Base-by-base conservation (phyloP, 1,140 invertebrate genomes). In the Cydia pomonella region DNA sequence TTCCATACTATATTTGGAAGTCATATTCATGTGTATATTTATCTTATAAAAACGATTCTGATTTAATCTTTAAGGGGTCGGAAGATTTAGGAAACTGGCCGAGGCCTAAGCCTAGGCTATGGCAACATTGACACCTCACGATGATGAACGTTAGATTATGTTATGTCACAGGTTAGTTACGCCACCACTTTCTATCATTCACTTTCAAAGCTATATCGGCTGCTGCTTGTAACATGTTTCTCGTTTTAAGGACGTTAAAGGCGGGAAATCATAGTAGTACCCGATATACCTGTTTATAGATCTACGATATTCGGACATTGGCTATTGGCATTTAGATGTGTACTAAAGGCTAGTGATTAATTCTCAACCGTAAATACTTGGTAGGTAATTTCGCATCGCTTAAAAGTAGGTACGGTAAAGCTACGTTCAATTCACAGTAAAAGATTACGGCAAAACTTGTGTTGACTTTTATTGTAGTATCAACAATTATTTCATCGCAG, bases 151-250 rank as follows among this genome's bases (percentile, higher is more conserved):
- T 59, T 27, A 53, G 13, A 18, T 50, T 50, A 53, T 50, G 69
- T 50, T 50, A 53, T 50, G 69, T 73, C 72, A 75, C 74, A 73
- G 21, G 41, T 71, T 75, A 73, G 74, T 73, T 75, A 75, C 72
- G 77, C 27, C 33, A 75, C 59, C 16, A 73, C 76, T 76, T 76
- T 80, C 74, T 53, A 62, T 38, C 74, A 44, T 76, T 74, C 74
- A 72, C 77, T 82, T 79, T 77, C 77, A 64, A 64, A 76, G 29
- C 47, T 41, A 38, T 62, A 59, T 44, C 23, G 10, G 18, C 9
- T 5, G 53, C 6, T 25, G 27, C 23, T 75, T 44, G 59, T 38
- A 18, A 38, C 21, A 41, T 29, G 29, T 27, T 50, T 33, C n/a
- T 64, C 41, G 41, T 44, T 44, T 23, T 59, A 59, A 0, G 53